phyloP scores from a whole-genome alignment of 2,113 vertebrate species.

The Lasiurus borealis region DNA sequence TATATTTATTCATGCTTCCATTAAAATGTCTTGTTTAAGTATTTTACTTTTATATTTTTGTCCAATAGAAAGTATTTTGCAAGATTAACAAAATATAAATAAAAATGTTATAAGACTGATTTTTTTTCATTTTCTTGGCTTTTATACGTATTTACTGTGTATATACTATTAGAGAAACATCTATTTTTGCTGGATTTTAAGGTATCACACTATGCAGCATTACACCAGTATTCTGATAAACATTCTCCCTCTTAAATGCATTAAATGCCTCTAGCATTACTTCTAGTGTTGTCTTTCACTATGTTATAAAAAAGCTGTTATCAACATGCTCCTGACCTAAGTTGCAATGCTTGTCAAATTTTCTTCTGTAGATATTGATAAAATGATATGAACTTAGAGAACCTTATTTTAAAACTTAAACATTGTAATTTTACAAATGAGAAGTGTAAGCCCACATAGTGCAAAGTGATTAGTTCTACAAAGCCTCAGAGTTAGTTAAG shows the following conservation, averaged over 20 bases:
- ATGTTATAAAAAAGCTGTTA: not conserved
- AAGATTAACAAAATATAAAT: slow-evolving; percentile 37
- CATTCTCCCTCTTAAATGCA: not conserved
- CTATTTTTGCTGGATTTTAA: not conserved
- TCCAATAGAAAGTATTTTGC: not conserved
- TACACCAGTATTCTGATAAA: not conserved
- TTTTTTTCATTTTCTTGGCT: not conserved
- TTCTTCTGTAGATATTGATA: not conserved
- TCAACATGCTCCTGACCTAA: not conserved
- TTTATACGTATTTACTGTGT: not conserved
- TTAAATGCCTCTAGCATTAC: not conserved
- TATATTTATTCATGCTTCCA: not conserved
- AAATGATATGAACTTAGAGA: not conserved
- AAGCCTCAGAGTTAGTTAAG: not conserved
- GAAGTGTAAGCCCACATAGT: not conserved
- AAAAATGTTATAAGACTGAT: not conserved
- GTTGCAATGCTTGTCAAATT: not conserved
- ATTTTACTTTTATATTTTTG: not conserved
- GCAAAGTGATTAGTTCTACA: not conserved
- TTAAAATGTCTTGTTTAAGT: not conserved
- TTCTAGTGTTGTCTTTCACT: not conserved
- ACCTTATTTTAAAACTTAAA: not conserved
- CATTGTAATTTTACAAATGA: slow-evolving; percentile 32
- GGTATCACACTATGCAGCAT: not conserved
- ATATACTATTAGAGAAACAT: not conserved